phyloP scores from a whole-genome alignment of 2,113 vertebrate genomes.

The Phalacrocorax pelagicus region DNA sequence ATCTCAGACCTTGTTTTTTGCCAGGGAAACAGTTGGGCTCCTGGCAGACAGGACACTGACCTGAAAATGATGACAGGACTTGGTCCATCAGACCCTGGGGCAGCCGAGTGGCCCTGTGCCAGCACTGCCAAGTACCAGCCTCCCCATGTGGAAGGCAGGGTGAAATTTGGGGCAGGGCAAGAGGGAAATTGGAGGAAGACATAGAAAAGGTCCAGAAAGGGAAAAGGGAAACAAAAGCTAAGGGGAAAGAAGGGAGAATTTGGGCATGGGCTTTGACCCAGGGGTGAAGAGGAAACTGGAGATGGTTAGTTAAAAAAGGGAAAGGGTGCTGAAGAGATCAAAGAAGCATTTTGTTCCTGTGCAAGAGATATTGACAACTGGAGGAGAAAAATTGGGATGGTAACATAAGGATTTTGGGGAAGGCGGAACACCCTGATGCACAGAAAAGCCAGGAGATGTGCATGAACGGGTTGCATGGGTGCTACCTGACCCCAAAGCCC shows the following conservation, averaged over 20 bases:
- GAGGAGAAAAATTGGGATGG: background rate
- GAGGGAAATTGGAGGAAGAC: background rate
- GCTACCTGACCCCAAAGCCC: background rate
- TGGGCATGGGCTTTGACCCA: background rate
- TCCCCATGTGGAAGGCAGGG: background rate
- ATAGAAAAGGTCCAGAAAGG: background rate
- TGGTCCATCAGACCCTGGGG: background rate
- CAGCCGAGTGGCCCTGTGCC: background rate
- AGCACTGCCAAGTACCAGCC: background rate
- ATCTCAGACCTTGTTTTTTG: background rate
- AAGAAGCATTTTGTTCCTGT: background rate
- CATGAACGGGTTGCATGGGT: background rate
- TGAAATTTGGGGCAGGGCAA: background rate
- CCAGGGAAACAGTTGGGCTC: background rate
- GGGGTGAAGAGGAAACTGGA: background rate
- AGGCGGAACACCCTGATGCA: background rate
- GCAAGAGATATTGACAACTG: background rate
- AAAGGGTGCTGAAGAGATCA: background rate
- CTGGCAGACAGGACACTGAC: background rate
- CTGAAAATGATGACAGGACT: conserved; percentile 23
- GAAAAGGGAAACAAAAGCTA: background rate
- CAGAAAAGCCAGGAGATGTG: background rate
- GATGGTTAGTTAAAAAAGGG: background rate
- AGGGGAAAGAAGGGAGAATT: background rate
- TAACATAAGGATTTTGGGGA: background rate